These are phyloP conservation scores for Neocrepidodera transversa DNA, from an alignment of 2,888 invertebrate genomes.

Conservation along the genomic window DNA sequence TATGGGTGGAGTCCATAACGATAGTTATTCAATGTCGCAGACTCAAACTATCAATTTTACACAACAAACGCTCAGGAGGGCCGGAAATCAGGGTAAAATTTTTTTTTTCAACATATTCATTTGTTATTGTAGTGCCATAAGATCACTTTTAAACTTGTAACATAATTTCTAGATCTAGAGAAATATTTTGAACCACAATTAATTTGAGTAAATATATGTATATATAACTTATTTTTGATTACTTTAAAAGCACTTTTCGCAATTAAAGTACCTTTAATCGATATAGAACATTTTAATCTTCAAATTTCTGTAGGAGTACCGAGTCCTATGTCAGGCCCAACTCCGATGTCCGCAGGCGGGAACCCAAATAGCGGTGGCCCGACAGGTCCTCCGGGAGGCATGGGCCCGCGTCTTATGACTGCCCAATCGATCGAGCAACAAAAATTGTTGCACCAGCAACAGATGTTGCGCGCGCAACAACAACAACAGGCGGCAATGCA, in stretches of 20 bases:
- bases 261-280: no score
- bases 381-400: constrained; percentile 17
- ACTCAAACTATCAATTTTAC: constrained; percentile 87
- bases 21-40: constrained; percentile 79
- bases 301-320: constrained; percentile 42
- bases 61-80: constrained; percentile 71
- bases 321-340: constrained; percentile 41
- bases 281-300: no score
- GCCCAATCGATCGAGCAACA: constrained; percentile 56
- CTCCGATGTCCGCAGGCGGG: constrained; percentile 39
- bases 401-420: constrained; percentile 46
- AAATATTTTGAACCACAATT: no score
- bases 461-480: constrained; percentile 68
- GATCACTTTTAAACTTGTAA: no score
- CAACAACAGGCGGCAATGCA: constrained; percentile 58
- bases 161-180: no score
- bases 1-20: constrained; percentile 59
- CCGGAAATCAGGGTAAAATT: constrained; percentile 51
- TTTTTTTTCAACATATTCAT: background rate
- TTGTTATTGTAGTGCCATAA: background rate
- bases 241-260: no score
- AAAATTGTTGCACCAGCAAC: constrained; percentile 60
- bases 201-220: no score
- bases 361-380: constrained; percentile 27
- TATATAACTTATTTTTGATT: no score